Base-by-base conservation (phyloP, 2,888 invertebrate genomes). In the Heliothis peltigera region DNA sequence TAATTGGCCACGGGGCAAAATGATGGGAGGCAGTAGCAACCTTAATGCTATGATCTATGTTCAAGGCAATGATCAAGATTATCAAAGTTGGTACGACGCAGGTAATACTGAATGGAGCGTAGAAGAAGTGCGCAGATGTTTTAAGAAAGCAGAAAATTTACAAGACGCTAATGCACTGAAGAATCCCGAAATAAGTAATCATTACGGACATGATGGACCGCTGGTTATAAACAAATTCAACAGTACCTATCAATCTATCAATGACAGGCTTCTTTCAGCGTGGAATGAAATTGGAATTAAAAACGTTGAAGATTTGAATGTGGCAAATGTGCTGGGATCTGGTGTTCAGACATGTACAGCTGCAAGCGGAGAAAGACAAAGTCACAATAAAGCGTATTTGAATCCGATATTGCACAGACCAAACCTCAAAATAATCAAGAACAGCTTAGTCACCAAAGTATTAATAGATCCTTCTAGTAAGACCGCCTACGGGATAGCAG, bases 1-100 rank as follows among this genome's bases (percentile, higher is more conserved):
- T 12, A 74, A 69, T 4, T 96, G 96, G 96, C 94, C 96, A 4
- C 91, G 96, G 52, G 97, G 97, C 0, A 96, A 96, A 84, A 91
- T 95, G 85, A 87, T 96, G 57, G 96, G 96, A 44, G 96, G 96
- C 0, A 88, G 92, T 0, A 95, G 96, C 19, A 90, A 91, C 5
- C 82, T 96, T 0, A 96, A 96, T 83, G 95, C 87, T n/a, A 96
- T 96, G 93, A 83, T 96, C 42, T 96, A 96, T 74, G 84, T 96
- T 2, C 93, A 94, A 46, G 96, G 96, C 0, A 93, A 89, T 65
- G 83, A 83, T 0, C 66, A 85, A 1, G 96, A 96, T 75, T 96
- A 92, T 67, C 87, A 95, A 60, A 81, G 84, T 17, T 96, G 96
- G 96, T 91, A 90, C 21, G 82, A 87, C 0, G 83, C 87, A 12